Evolutionary conservation across 92 coral and sea anemone species (phyloP).

Genomic region (Phenganax subtilis): DNA sequence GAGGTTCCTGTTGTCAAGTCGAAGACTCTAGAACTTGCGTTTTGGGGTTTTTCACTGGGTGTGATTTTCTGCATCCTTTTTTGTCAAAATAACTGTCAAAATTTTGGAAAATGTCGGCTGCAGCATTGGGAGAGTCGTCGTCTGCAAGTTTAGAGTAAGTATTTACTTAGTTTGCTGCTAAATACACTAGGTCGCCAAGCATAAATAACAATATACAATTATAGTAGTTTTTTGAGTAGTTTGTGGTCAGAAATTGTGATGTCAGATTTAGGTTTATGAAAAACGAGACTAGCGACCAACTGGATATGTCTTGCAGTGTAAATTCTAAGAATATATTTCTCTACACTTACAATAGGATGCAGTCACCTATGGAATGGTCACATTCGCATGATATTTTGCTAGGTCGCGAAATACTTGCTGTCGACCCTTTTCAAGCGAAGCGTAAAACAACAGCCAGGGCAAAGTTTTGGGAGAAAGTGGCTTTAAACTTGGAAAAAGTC

Average conservation of each 20-base stretch:
- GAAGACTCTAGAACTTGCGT: slow-evolving; percentile 43
- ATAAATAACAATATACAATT: not conserved
- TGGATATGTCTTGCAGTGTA: not conserved
- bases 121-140: slow-evolving; percentile 16
- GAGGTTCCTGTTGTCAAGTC: slow-evolving; percentile 50
- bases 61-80: slow-evolving; percentile 8
- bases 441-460: slow-evolving; percentile 46
- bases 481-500: slow-evolving; percentile 44
- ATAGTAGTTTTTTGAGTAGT: not conserved
- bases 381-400: slow-evolving; percentile 43
- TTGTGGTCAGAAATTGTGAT: slow-evolving; percentile 6
- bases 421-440: slow-evolving; percentile 50
- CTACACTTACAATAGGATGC: slow-evolving; percentile 27
- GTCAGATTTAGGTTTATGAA: slow-evolving; percentile 12
- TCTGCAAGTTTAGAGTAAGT: slow-evolving; percentile 26
- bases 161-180: slow-evolving; percentile 7
- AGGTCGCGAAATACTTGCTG: slow-evolving; percentile 51
- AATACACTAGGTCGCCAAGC: not conserved
- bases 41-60: slow-evolving; percentile 39
- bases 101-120: slow-evolving; percentile 10
- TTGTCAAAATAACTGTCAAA: not conserved
- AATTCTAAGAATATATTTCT: no score
- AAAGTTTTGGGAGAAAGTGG: slow-evolving; percentile 50
- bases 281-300: slow-evolving; percentile 12
- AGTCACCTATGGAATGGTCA: slow-evolving; percentile 55